Conservation (phyloP, 1,140 invertebrate genomes). For the Diorhabda carinulata region DNA sequence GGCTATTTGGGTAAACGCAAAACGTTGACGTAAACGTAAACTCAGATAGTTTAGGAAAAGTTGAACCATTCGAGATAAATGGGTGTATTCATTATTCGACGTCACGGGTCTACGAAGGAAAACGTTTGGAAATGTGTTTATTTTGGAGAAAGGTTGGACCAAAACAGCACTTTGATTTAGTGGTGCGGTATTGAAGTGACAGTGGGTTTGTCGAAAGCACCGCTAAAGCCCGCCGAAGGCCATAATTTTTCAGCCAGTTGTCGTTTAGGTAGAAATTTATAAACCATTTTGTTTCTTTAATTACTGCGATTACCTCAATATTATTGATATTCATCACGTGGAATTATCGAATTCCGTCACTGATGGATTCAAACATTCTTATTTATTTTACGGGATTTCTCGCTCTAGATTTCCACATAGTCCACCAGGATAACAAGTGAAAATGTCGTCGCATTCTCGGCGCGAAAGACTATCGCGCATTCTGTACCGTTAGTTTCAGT, state of each 20-base stretch:
- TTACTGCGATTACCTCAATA: conserved; percentile 13
- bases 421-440: no score
- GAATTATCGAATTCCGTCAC: background rate
- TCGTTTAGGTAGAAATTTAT: conserved; percentile 12
- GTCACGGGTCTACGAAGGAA: conserved; percentile 12
- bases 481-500: no score
- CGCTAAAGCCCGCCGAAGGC: conserved; percentile 33
- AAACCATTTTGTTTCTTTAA: conserved; percentile 17
- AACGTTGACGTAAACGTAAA: conserved; percentile 4
- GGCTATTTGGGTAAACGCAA: conserved; percentile 7
- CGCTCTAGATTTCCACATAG: background rate
- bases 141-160: conserved; percentile 34
- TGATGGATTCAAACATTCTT: background rate
- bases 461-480: no score
- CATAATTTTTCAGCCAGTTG: conserved; percentile 37
- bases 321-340: background rate
- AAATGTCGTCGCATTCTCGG: no score
- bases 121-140: conserved; percentile 30
- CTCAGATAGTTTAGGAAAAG: conserved; percentile 13
- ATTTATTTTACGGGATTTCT: background rate
- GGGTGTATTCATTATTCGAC: conserved; percentile 19
- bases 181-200: conserved; percentile 44
- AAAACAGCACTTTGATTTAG: conserved; percentile 41
- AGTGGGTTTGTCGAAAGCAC: conserved; percentile 38
- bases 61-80: conserved; percentile 11